Conservation (phyloP, 2,888 invertebrate genomes). For the Creontiades dilutus region DNA sequence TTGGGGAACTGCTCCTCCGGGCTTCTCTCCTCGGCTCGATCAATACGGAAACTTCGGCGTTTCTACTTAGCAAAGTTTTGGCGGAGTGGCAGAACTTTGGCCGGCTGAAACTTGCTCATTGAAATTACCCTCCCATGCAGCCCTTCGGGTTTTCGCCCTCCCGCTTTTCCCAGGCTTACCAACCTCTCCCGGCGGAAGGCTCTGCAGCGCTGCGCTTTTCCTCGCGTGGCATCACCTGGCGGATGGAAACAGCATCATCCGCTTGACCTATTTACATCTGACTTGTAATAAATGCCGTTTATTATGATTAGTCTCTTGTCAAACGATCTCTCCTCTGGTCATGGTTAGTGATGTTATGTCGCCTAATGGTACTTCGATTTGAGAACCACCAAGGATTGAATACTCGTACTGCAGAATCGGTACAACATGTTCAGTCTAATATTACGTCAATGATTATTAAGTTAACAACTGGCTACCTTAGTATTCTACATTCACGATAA, state of each 20-base stretch:
- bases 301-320: slow-evolving; percentile 21
- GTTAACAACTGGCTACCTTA: too few species aligned
- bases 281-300: slow-evolving; percentile 8
- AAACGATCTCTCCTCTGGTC: background rate
- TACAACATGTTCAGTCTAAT: too few species aligned
- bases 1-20: slow-evolving; percentile 62
- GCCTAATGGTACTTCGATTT: background rate
- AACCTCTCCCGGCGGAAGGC: background rate
- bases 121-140: slow-evolving; percentile 73
- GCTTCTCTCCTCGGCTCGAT: slow-evolving; percentile 71
- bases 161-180: slow-evolving; percentile 31
- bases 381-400: background rate
- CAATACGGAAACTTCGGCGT: slow-evolving; percentile 75
- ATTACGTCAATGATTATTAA: too few species aligned
- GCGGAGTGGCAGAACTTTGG: slow-evolving; percentile 74
- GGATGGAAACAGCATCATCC: slow-evolving; percentile 29
- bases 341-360: slow-evolving; percentile 28
- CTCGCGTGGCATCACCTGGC: slow-evolving; percentile 35
- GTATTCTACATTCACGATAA: too few species aligned
- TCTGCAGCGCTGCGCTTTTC: background rate
- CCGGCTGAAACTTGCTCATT: slow-evolving; percentile 74
- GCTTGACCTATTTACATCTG: slow-evolving; percentile 53
- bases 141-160: background rate
- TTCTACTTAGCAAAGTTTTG: slow-evolving; percentile 75
- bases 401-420: background rate